Base-by-base conservation (phyloP, 2,888 invertebrate genomes). In the Leucozona laternaria region DNA sequence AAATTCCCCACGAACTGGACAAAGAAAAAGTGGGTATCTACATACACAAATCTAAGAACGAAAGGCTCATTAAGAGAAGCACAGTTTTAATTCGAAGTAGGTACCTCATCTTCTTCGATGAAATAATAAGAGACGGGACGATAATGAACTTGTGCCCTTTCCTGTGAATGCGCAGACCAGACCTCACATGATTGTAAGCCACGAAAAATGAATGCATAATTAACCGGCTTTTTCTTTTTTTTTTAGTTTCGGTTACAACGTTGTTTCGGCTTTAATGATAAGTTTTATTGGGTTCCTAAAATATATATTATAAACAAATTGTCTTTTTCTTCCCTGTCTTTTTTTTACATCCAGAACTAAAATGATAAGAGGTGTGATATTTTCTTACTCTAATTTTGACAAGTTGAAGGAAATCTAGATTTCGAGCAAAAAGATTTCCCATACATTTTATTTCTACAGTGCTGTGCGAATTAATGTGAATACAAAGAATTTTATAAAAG, bases 141-240 rank as follows among this genome's bases (percentile, higher is more conserved):
- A 48, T 75, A 68, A 79, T 79, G 75, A 79, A 62, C 79, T 79
- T 71, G 43, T 62, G 48, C 31, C 68, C 73, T 64, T 79, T 79
- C 48, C 66, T 58, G 40, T 53, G 22, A 2, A 31, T 22, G 7
- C 17, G 4, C 45, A 31, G 83, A 84, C 83, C 45, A 31, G 83
- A 84, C 83, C 83, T 70, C 83, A 84, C 83, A 79, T 70, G 83
- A 79, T 78, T 22, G 43, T 55, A n/a, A 34, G 13, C 22, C 37
- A 45, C 13, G 40, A 15, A 40, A 66, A 66, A 34, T 11, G 53
- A 37, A 57, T 55, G 53, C 8, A 15, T 57, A 64, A 66, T 77
- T 57, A 62, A 71, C n/a, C 22, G 15, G 50, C 2, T 48, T 50
- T 64, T 17, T 57, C 31, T 4, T 48, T 50, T 57, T 15, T 40